Conservation (phyloP, 2,888 invertebrate species). For the Ochropacha duplaris region DNA sequence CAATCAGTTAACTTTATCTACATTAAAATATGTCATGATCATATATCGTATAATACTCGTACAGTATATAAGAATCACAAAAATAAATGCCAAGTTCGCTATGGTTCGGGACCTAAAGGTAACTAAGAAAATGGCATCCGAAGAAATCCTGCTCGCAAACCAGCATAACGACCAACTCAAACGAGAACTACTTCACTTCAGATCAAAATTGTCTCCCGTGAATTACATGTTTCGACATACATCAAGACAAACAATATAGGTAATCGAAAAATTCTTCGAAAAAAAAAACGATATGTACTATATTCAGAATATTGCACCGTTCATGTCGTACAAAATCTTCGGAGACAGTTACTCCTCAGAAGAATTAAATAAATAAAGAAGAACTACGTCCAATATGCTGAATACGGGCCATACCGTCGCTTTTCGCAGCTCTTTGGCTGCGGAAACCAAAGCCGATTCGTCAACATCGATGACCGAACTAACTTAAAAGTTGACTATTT, state of each 20-base stretch:
- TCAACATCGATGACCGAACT: slow-evolving; percentile 51
- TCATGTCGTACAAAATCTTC: slow-evolving; percentile 22
- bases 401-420: slow-evolving; percentile 49
- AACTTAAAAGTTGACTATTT: slow-evolving; percentile 64
- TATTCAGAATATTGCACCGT: slow-evolving; percentile 61
- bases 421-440: slow-evolving; percentile 23
- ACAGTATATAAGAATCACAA: slow-evolving; percentile 76
- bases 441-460: slow-evolving; percentile 31
- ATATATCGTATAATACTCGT: slow-evolving; percentile 73
- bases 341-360: slow-evolving; percentile 9
- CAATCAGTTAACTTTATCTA: slow-evolving; percentile 67
- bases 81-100: slow-evolving; percentile 81
- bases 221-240: slow-evolving; percentile 31
- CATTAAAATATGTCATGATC: slow-evolving; percentile 75
- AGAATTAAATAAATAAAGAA: slow-evolving; percentile 21
- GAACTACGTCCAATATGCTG: slow-evolving; percentile 41
- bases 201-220: slow-evolving; percentile 35
- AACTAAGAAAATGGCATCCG: slow-evolving; percentile 81
- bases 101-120: slow-evolving; percentile 78
- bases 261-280: slow-evolving; percentile 52
- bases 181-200: slow-evolving; percentile 50
- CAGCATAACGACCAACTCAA: slow-evolving; percentile 34
- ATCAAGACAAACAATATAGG: slow-evolving; percentile 39
- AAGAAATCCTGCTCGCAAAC: slow-evolving; percentile 56
- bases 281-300: slow-evolving; percentile 61